phyloP scores from a whole-genome alignment of 2,888 invertebrate species.

The Mesorhabditis belari region DNA sequence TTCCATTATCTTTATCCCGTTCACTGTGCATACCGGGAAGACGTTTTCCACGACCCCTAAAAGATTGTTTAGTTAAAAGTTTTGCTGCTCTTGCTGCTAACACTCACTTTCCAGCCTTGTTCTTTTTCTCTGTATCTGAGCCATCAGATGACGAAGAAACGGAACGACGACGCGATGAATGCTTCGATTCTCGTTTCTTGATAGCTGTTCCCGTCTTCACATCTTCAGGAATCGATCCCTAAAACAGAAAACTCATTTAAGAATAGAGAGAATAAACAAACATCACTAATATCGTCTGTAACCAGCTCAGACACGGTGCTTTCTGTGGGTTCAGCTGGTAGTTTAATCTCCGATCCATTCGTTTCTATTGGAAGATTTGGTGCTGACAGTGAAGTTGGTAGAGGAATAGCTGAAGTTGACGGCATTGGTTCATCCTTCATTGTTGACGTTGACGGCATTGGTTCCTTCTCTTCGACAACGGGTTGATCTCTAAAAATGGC shows the following conservation, averaged over 20 bases:
- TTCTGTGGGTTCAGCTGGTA: too few species aligned
- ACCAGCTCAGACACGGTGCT: too few species aligned
- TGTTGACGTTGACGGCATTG: not conserved
- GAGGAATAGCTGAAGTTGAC: too few species aligned
- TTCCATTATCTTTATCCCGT: too few species aligned
- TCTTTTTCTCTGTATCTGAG: not conserved
- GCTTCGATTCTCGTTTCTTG: not conserved
- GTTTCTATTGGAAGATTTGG: too few species aligned
- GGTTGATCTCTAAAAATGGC: too few species aligned
- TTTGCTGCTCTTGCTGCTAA: too few species aligned
- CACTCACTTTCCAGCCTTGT: not conserved
- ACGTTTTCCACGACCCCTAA: not conserved
- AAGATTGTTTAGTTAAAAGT: not conserved
- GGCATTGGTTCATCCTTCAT: not conserved
- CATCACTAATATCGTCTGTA: not conserved
- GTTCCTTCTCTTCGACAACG: too few species aligned
- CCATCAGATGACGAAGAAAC: not conserved
- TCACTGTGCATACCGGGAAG: not conserved
- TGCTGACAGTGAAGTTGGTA: too few species aligned
- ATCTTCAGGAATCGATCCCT: not conserved
- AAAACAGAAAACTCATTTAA: too few species aligned
- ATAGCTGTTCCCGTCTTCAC: not conserved
- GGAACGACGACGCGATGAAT: not conserved
- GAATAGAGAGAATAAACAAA: not conserved
- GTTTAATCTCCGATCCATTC: too few species aligned